phyloP scores from a whole-genome alignment of 2,113 vertebrate species.

The Hepsetus odoe region DNA sequence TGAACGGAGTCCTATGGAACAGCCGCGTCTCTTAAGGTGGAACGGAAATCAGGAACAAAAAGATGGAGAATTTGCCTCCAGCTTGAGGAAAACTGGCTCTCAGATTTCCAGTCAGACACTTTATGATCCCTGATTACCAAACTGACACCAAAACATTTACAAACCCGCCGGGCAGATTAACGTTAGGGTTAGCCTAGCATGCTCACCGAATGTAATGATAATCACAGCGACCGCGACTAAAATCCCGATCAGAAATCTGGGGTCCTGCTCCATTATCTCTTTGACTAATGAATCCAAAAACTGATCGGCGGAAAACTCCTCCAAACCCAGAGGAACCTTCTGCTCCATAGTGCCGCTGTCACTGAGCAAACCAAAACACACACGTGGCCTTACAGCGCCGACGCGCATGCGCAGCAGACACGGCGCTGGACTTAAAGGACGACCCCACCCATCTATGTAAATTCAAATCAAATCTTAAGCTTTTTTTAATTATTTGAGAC shows the following conservation, averaged over 20 bases:
- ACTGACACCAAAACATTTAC: too few relatives aligned
- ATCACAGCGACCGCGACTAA: slow-evolving; percentile 71
- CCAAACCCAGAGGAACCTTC: slow-evolving; percentile 47
- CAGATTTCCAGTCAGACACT: too few relatives aligned
- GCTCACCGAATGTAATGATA: slow-evolving; percentile 73
- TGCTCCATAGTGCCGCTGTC: slow-evolving; percentile 57
- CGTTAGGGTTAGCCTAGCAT: neutral
- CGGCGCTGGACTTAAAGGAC: too few relatives aligned
- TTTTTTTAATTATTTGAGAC: too few relatives aligned
- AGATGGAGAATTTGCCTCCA: too few relatives aligned
- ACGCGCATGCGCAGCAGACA: slow-evolving; percentile 17
- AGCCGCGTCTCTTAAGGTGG: neutral
- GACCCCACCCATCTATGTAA: too few relatives aligned
- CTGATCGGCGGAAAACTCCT: slow-evolving; percentile 61
- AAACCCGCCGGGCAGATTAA: neutral
- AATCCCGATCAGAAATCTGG: slow-evolving; percentile 64
- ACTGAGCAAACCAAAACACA: neutral
- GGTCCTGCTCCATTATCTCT: slow-evolving; percentile 70
- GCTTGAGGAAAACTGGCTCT: too few relatives aligned
- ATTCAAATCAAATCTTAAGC: too few relatives aligned
- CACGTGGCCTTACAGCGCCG: neutral
- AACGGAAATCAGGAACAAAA: neutral
- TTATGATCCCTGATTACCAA: too few relatives aligned
- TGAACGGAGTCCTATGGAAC: too few relatives aligned
- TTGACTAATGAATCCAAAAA: slow-evolving; percentile 63